Evolutionary conservation across 1,140 invertebrate genomes (phyloP).

Genomic region (Ptiloglossa arizonensis): DNA sequence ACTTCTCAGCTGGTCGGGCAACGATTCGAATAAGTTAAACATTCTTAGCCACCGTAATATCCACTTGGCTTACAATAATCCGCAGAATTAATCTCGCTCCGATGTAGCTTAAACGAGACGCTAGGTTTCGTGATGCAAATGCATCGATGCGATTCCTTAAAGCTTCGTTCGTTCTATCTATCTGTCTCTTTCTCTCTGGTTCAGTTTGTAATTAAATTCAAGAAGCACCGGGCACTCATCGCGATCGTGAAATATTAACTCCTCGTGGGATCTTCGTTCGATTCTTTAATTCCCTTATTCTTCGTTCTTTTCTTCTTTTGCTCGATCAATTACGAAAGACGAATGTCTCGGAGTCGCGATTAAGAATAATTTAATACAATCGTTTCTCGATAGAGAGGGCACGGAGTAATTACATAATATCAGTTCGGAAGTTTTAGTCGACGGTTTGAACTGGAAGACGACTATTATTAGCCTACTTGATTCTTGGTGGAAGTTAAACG

Average conservation of each 20-base stretch:
- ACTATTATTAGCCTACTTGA: no score
- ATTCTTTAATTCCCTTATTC: no score
- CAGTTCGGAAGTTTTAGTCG: neutral
- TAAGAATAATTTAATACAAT: neutral
- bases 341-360: neutral
- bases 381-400: neutral
- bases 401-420: neutral
- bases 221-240: neutral
- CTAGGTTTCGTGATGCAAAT: neutral
- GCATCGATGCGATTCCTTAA: no score
- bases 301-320: no score
- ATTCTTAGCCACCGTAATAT: constrained; percentile 39
- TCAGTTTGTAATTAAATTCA: neutral
- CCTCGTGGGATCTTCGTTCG: no score
- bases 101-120: neutral
- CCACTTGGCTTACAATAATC: constrained; percentile 43
- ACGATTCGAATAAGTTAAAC: constrained; percentile 48
- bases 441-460: no score
- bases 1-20: constrained; percentile 1
- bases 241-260: neutral
- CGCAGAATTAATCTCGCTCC: neutral
- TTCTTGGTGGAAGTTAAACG: no score
- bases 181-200: no score
- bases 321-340: no score
- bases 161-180: no score